Evolutionary conservation across 1,140 invertebrate genomes (phyloP).

Genomic region (Drosophila quadrilineata): DNA sequence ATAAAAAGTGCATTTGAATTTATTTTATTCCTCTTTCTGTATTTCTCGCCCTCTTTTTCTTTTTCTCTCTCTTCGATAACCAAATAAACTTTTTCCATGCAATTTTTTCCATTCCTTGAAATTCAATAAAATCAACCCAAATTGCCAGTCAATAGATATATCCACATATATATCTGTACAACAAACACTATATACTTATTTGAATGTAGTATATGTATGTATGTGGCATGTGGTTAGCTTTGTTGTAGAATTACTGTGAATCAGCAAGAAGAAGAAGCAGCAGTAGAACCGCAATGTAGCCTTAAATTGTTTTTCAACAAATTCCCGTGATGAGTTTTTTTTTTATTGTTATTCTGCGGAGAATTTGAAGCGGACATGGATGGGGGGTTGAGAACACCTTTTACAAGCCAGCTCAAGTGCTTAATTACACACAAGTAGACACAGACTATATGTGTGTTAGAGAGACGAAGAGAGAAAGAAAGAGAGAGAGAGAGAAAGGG

Average conservation of each 20-base stretch:
- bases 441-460: too few species aligned
- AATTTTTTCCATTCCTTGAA: slow-evolving; percentile 36
- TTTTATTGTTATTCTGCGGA: too few species aligned
- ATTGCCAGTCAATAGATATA: slow-evolving; percentile 44
- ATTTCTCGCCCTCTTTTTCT: background rate
- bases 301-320: slow-evolving; percentile 74
- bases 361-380: background rate
- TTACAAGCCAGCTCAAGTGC: slow-evolving; percentile 73
- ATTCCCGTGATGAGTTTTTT: slow-evolving; percentile 49
- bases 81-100: too few species aligned
- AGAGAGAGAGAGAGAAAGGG: background rate
- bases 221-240: slow-evolving; percentile 5
- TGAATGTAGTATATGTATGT: slow-evolving; percentile 1
- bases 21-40: slow-evolving; percentile 34
- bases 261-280: background rate
- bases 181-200: background rate
- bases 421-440: slow-evolving; percentile 61
- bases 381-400: slow-evolving; percentile 47
- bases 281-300: slow-evolving; percentile 41
- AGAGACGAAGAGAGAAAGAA: background rate
- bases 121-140: slow-evolving; percentile 59
- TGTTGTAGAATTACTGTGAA: background rate
- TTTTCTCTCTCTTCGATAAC: too few species aligned
- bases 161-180: too few species aligned
- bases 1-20: slow-evolving; percentile 46